Evolutionary conservation across 2,888 invertebrate genomes (phyloP), one percentile per base, ranked within the genome.

Genomic region (Matsumyia berberina): DNA sequence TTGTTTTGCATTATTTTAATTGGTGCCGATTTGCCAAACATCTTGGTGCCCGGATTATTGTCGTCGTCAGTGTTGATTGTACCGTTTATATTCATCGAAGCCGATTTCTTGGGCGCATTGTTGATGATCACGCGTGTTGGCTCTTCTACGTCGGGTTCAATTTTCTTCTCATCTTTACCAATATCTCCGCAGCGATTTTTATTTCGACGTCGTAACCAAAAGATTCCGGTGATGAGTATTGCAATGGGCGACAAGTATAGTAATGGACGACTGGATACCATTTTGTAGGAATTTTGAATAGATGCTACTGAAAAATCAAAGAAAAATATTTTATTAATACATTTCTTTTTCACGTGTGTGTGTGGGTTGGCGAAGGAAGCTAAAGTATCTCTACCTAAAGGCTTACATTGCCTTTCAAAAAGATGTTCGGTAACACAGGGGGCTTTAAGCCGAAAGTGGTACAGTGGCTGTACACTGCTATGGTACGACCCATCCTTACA

Each of bases 191-290:
- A 73, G 86, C 89, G 89, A 87, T 89, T 90, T 93, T 95, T 91
- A 89, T 91, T 94, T 93, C 94, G 96, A 93, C 95, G 95, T 93
- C 94, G 95, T 94, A 95, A 95, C 96, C 96, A 96, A 88, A 91
- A 94, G 91, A 96, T 94, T 89, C 96, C 96, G 92, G 96, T 93
- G 89, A 96, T 93, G 89, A 96, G 93, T 89, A 95, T 96, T 93
- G 96, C 94, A 89, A 96, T 95, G 90, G 96, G 96, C 89, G 95
- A 95, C 94, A 95, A 94, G 93, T 95, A 94, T 91, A 96, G 93
- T 90, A 96, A 92, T 92, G 95, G 96, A 91, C 95, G 94, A 93
- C 94, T 94, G 91, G 95, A 94, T 93, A 95, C 95, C 96, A 96
- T 96, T 93, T 91, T 90, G 89, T 88, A 88, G 89, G 89, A 90